Evolutionary conservation across 1,140 invertebrate genomes (phyloP).

Genomic region (Brachionus manjavacas): DNA sequence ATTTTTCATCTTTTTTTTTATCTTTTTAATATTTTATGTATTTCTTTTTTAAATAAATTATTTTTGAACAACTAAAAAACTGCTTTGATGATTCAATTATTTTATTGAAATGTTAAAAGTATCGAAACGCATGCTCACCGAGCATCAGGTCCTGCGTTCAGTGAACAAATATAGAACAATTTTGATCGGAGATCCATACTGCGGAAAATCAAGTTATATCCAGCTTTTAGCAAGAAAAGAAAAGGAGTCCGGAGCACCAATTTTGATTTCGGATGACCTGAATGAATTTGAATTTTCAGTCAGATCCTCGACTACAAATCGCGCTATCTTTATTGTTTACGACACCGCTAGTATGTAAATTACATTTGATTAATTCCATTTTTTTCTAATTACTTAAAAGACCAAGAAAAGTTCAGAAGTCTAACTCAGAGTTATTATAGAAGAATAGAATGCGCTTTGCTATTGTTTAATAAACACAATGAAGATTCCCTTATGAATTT

Average conservation of each 20-base stretch:
- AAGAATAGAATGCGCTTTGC: not conserved
- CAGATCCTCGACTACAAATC: not conserved
- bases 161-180: conserved; percentile 5
- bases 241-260: not conserved
- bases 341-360: conserved; percentile 36
- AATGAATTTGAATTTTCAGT: conserved; percentile 29
- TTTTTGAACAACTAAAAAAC: not conserved
- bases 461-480: conserved; percentile 26
- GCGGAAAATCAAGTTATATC: conserved; percentile 24
- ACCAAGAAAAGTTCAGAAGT: conserved; percentile 20
- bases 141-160: not conserved
- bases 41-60: not conserved
- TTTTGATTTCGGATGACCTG: not conserved
- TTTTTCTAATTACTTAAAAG: not conserved
- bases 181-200: conserved; percentile 9
- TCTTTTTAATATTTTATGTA: not conserved
- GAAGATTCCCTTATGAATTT: conserved; percentile 28
- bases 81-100: no score
- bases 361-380: not conserved
- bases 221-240: not conserved
- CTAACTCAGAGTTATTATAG: conserved; percentile 33
- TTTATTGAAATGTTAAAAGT: not conserved
- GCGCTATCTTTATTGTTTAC: not conserved
- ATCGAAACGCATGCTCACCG: not conserved
- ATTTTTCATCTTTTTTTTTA: not conserved